Conservation (phyloP, 2,113 vertebrate species). For the Gobius niger region DNA sequence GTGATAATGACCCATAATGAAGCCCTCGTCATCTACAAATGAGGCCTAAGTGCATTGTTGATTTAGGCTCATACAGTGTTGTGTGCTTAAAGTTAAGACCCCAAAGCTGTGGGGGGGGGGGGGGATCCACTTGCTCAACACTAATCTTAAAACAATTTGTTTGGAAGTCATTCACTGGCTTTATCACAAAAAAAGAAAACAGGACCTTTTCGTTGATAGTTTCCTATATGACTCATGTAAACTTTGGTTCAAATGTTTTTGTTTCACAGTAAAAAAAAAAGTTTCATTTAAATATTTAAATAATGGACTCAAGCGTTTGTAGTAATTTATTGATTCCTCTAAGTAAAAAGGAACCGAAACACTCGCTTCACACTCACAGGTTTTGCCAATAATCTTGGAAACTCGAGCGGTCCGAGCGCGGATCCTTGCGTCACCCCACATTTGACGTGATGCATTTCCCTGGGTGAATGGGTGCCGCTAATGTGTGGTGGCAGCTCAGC, state of each 20-base stretch:
- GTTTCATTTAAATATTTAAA: too few species aligned
- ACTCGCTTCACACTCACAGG: not conserved
- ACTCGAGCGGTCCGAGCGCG: not conserved
- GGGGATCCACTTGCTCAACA: too few species aligned
- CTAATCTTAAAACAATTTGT: not conserved
- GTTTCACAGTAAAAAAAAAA: too few species aligned
- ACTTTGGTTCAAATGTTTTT: too few species aligned
- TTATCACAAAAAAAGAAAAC: too few species aligned
- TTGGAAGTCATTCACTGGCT: not conserved
- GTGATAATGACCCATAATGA: not conserved
- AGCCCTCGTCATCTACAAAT: too few species aligned
- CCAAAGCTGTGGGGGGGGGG: too few species aligned
- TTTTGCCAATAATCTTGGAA: not conserved
- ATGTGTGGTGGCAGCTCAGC: constrained; percentile 3
- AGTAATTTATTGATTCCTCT: not conserved
- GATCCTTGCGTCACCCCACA: constrained; percentile 6
- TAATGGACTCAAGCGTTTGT: too few species aligned
- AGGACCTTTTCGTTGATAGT: too few species aligned
- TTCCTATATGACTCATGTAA: too few species aligned
- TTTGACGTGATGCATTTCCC: constrained; percentile 1
- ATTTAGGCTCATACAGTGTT: not conserved
- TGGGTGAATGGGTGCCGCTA: not conserved
- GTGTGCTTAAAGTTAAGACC: too few species aligned
- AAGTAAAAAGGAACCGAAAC: too few species aligned
- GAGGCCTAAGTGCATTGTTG: not conserved